Evolutionary conservation across 2,797 vertebrate genomes (phyloP).

Genomic region (Spatula versicolor): DNA sequence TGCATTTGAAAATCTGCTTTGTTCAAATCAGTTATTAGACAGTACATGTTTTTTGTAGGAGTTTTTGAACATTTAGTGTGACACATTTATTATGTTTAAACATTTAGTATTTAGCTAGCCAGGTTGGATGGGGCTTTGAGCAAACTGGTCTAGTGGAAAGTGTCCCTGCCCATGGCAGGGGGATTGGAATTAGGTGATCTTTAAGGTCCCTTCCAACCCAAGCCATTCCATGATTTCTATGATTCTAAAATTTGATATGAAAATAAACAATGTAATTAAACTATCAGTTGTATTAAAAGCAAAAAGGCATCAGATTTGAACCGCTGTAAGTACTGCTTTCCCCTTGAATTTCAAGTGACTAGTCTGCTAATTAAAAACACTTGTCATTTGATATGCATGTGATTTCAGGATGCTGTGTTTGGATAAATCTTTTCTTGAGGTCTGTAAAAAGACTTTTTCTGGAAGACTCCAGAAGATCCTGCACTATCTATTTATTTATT

Average conservation of each 20-base stretch:
- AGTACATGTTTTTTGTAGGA: background rate
- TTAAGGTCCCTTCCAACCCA: too few relatives aligned
- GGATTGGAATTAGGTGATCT: too few relatives aligned
- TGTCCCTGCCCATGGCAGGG: too few relatives aligned
- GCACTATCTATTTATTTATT: background rate
- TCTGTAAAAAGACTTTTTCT: background rate
- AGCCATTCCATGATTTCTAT: too few relatives aligned
- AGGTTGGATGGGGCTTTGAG: too few relatives aligned
- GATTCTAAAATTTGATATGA: background rate
- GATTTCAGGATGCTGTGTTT: background rate
- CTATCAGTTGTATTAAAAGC: background rate
- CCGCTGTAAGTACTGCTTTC: accelerated
- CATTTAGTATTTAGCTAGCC: too few relatives aligned
- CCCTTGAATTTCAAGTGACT: background rate
- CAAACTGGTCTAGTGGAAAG: too few relatives aligned
- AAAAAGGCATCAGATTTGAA: background rate
- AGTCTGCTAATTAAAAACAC: background rate
- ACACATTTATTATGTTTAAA: too few relatives aligned
- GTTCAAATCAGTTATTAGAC: background rate
- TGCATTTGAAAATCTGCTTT: background rate
- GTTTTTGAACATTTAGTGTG: background rate
- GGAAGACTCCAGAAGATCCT: background rate
- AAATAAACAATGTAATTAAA: background rate
- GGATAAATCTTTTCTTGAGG: background rate
- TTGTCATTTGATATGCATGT: background rate